Conservation (phyloP, 2,888 invertebrate genomes). For the Macrophya alboannulata region DNA sequence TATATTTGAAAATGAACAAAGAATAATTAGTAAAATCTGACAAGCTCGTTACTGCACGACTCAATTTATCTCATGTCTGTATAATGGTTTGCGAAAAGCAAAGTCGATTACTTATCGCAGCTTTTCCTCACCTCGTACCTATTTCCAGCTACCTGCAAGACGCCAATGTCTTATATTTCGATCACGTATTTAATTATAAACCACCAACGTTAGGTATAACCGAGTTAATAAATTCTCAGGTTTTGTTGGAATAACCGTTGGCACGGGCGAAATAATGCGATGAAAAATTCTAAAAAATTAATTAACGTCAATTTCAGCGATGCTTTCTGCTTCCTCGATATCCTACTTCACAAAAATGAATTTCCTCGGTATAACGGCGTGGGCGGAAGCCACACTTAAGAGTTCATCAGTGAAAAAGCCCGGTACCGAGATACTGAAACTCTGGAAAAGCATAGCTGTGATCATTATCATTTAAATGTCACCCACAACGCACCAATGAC, state of each 20-base stretch:
- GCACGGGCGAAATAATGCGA: not conserved
- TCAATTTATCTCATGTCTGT: constrained; percentile 37
- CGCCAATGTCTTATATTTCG: constrained; percentile 43
- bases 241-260: not conserved
- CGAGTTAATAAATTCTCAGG: constrained; percentile 40
- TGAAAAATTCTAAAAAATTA: constrained; percentile 26
- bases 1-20: not conserved
- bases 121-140: constrained; percentile 2
- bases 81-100: constrained; percentile 43
- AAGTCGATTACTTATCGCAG: constrained; percentile 50
- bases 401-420: not conserved
- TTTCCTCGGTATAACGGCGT: not conserved
- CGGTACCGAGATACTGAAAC: not conserved
- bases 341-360: constrained; percentile 10
- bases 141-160: not conserved
- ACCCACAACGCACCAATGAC: constrained; percentile 29
- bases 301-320: constrained; percentile 44
- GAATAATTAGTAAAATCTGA: constrained; percentile 39
- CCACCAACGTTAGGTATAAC: not conserved
- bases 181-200: constrained; percentile 54
- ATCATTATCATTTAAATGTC: constrained; percentile 42
- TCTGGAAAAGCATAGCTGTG: not conserved
- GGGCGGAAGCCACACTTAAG: constrained; percentile 12
- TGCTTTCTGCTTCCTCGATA: constrained; percentile 23
- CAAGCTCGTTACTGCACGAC: constrained; percentile 39